Evolutionary conservation across 2,113 vertebrate species (phyloP), one percentile per base, ranked within the genome.

Genomic region (Colossoma macropomum): DNA sequence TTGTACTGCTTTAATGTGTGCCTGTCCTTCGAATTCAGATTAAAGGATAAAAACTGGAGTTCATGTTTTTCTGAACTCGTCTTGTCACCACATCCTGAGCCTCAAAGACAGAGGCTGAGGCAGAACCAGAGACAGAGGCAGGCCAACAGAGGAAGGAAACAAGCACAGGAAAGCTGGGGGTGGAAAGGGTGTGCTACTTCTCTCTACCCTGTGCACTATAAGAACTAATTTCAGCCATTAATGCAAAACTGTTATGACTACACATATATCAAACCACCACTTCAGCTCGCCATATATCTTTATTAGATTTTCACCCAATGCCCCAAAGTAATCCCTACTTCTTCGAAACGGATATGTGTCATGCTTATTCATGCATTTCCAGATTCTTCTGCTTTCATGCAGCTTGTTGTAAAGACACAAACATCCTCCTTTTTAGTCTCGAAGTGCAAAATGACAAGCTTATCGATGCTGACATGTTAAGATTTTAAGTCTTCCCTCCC

Each of bases 61-160:
- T 73, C 50, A 79, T 76, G 60, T 82, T 25, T 70, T 72, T 80
- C 66, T 74, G 41, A 65, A 52, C 45, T 23, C 28, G 13, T 81
- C 74, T 86, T 71, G 81, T 84, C 34, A 88, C 81, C 88, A 87
- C 87, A 87, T 87, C 85, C 85, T 88, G 84, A 82, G 70, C 32
- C 77, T 70, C 54, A 72, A n/a, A 80, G 77, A 45, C 6, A 80
- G 56, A 32, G 45, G 63, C 30, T 9, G 56, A 79, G 75, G 77
- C 16, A 25, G 56, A 80, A 74, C n/a, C 34, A 63, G 28, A 68
- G 62, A 79, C 63, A 74, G 77, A 70, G 60, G 62, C 60, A 76
- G 65, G 48, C 52, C 4, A 12, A 72, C 50, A 86, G 74, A 82
- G 83, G 83, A 85, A 83, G 81, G 68, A 83, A 81, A 32, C 79